Evolutionary conservation across 2,113 vertebrate species (phyloP), one percentile per base, ranked within the genome.

Genomic region (Xiphophorus couchianus): DNA sequence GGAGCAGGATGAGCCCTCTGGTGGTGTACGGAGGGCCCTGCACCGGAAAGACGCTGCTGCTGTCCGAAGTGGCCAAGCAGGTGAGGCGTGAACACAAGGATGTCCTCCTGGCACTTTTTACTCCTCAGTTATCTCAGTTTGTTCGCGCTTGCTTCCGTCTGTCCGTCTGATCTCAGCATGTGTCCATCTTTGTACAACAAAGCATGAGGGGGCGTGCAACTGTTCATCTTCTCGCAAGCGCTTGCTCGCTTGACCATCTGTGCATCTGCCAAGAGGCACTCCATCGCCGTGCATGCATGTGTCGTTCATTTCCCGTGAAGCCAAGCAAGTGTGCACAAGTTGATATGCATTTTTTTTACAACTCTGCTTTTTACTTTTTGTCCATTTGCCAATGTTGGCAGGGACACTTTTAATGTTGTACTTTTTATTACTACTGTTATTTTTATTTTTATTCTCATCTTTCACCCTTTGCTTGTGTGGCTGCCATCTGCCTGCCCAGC

Each of bases 11-110:
- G 90, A 96, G 94, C 84, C 98, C 98, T 33, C 94, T 98, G 42
- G 93, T 98, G 85, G 74, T 99, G 76, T 97, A 95, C 0, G 98
- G 98, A n/a, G 98, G 98, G 67, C 98, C 98, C 0, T 99, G 98
- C 91, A 98, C 97, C 0, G 98, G 98, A 74, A 99, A 99, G 94
- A 99, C 98, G 0, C 94, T 99, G 80, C 89, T 99, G 84, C 89
- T 99, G 58, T 95, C 97, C 0, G 97, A 99, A 94, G 96, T 95
- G 29, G 96, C 97, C 4, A 98, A 97, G 93, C 96, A 99, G 98
- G 98, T 99, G 83, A 92, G 91, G 76, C 65, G 8, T 42, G 5
- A 51, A 44, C 2, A 27, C 10, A 19, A 29, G 12, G n/a, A 44
- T 22, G 4, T 29, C 22, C 72, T 78, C 65, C 11, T 62, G 17